Conservation (phyloP, 2,113 vertebrate species). For the Anoplopoma fimbria region DNA sequence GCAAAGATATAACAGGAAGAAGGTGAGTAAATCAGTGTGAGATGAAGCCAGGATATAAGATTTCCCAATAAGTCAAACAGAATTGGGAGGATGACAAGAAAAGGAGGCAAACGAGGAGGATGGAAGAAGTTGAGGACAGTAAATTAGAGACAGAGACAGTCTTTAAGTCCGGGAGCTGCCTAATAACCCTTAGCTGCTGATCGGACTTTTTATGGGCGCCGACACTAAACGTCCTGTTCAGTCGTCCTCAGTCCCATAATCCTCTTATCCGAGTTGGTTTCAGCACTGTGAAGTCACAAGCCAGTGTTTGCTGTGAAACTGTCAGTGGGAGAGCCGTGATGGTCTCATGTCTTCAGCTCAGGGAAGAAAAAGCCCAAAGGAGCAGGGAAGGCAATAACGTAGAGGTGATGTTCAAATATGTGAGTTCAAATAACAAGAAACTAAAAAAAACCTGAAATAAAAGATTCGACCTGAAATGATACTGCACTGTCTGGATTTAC, state of each 20-base stretch:
- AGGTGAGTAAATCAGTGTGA: neutral
- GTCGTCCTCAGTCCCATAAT: slow-evolving; percentile 62
- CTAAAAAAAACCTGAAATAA: slow-evolving; percentile 8
- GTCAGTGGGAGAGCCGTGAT: slow-evolving; percentile 32
- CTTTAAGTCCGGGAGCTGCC: slow-evolving; percentile 51
- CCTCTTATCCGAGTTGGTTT: slow-evolving; percentile 74
- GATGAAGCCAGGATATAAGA: neutral
- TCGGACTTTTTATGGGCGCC: slow-evolving; percentile 59
- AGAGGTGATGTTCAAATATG: neutral
- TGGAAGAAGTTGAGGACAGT: slow-evolving; percentile 9
- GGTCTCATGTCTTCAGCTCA: slow-evolving; percentile 25
- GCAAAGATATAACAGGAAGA: neutral
- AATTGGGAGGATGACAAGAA: neutral
- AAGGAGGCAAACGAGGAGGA: slow-evolving; percentile 1
- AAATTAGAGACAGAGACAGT: slow-evolving; percentile 39
- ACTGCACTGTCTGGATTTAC: neutral
- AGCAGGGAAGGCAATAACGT: neutral
- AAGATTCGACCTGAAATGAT: slow-evolving; percentile 10
- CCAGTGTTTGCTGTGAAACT: slow-evolving; percentile 44
- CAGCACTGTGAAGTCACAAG: slow-evolving; percentile 49
- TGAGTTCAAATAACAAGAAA: slow-evolving; percentile 22
- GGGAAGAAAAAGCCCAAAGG: slow-evolving; percentile 21
- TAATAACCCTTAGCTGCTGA: slow-evolving; percentile 73
- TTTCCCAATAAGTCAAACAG: neutral
- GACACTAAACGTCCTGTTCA: slow-evolving; percentile 73